Evolutionary conservation across 1,140 invertebrate genomes (phyloP).

Genomic region (Himalopsyche phryganea): DNA sequence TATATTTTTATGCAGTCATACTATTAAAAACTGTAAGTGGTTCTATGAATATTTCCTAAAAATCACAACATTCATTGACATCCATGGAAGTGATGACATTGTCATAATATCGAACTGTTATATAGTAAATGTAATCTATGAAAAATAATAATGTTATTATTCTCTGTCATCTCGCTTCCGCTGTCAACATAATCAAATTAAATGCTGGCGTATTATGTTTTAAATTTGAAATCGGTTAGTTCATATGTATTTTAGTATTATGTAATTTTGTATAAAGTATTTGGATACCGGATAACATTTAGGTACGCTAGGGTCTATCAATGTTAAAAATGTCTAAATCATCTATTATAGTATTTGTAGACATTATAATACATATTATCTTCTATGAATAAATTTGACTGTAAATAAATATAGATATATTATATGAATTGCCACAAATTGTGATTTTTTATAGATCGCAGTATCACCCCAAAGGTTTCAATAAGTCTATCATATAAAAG

Average conservation of each 20-base stretch:
- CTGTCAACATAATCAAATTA: too few relatives aligned
- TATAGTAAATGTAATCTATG: too few relatives aligned
- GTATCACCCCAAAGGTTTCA: constrained; percentile 5
- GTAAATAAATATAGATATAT: constrained; percentile 1
- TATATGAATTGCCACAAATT: background rate
- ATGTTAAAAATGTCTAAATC: background rate
- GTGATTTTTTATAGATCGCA: background rate
- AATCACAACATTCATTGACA: too few relatives aligned
- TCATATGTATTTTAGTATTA: background rate
- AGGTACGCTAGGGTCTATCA: background rate
- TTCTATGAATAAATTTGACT: background rate
- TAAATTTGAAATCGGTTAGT: background rate
- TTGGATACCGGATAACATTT: background rate
- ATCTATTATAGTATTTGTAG: background rate
- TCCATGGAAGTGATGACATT: too few relatives aligned
- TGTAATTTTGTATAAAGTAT: constrained; percentile 2
- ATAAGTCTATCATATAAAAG: background rate
- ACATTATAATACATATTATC: background rate
- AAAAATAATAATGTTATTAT: too few relatives aligned
- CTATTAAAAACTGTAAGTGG: too few relatives aligned
- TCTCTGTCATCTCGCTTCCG: too few relatives aligned
- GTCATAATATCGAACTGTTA: too few relatives aligned
- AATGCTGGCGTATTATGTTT: background rate
- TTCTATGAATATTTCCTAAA: too few relatives aligned
- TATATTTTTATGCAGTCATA: too few relatives aligned